Conservation (phyloP, 2,797 vertebrate genomes). For the Tokudaia tokunoshimensis region DNA sequence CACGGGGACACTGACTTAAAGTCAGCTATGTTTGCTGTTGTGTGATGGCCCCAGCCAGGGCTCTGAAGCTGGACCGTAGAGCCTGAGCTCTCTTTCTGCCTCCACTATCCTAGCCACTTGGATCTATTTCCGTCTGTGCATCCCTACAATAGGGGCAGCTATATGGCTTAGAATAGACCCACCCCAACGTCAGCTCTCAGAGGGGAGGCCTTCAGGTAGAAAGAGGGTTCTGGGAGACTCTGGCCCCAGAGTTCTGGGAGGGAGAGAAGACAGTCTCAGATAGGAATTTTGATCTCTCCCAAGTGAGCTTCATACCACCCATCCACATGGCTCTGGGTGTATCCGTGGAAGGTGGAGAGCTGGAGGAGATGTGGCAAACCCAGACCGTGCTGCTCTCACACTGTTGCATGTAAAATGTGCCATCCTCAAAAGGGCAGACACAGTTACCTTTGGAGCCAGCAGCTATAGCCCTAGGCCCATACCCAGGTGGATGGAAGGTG, state of each 20-base stretch:
- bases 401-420: background rate
- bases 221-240: background rate
- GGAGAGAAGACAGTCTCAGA: background rate
- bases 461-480: background rate
- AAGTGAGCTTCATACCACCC: background rate
- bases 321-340: background rate
- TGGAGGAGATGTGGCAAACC: background rate
- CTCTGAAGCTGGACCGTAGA: background rate
- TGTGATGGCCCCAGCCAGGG: background rate
- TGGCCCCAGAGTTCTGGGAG: background rate
- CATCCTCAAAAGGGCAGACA: background rate
- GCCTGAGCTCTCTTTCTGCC: background rate
- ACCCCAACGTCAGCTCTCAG: background rate
- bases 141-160: background rate
- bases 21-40: background rate
- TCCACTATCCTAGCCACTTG: background rate
- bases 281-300: background rate
- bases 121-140: conserved; percentile 8
- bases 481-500: background rate
- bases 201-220: background rate
- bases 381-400: background rate
- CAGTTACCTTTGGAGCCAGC: background rate
- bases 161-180: background rate
- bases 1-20: background rate
- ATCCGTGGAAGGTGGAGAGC: background rate